Conservation (phyloP, 2,113 vertebrate species). For the Rhipidura dahli region DNA sequence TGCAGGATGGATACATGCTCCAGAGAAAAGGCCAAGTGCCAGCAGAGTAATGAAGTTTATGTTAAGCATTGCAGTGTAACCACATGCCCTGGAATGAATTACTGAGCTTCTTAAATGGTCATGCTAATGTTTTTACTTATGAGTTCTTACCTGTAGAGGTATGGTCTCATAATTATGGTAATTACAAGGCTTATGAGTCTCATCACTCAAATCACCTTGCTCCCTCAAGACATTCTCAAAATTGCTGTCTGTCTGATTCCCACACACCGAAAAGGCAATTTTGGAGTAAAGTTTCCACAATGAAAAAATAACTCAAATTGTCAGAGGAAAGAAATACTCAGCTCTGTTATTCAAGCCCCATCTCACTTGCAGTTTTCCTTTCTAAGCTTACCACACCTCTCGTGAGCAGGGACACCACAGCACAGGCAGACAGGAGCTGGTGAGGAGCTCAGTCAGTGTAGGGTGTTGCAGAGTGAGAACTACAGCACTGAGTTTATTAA, state of each 20-base stretch:
- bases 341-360: background rate
- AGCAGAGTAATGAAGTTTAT: background rate
- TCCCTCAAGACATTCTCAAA: conserved; percentile 64
- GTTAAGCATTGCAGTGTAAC: conserved; percentile 6
- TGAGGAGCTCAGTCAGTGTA: background rate
- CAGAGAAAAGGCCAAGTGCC: background rate
- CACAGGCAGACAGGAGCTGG: background rate
- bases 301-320: background rate
- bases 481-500: background rate
- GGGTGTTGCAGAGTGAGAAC: background rate
- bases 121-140: conserved; percentile 67
- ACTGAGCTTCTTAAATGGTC: conserved; percentile 44
- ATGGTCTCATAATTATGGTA: conserved; percentile 65
- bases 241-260: conserved; percentile 56
- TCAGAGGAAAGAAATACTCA: background rate
- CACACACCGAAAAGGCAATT: conserved; percentile 28
- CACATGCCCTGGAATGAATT: conserved; percentile 50
- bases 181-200: conserved; percentile 64
- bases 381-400: background rate
- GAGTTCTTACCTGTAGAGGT: conserved; percentile 63
- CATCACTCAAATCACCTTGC: conserved; percentile 52
- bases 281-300: background rate
- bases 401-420: background rate
- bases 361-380: background rate
- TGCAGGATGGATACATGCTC: background rate